These are phyloP conservation scores for Agrenia bidenticulata DNA, from an alignment of 2,888 invertebrate genomes.

Conservation along the genomic window DNA sequence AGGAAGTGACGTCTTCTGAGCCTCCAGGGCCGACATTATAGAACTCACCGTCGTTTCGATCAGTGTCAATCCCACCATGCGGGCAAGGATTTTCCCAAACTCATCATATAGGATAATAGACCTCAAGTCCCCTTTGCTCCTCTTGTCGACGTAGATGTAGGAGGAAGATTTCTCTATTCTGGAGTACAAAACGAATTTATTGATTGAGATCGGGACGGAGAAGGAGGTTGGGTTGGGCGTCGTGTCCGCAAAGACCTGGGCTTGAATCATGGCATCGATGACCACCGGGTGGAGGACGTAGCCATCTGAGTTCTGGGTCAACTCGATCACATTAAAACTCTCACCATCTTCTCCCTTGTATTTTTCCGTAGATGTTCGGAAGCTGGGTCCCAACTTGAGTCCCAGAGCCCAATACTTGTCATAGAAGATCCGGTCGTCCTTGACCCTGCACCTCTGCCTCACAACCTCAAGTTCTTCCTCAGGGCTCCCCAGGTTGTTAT, in stretches of 20 bases:
- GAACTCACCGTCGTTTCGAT: constrained; percentile 9
- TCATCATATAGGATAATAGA: neutral
- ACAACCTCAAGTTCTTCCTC: neutral
- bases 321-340: neutral
- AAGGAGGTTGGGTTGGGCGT: neutral
- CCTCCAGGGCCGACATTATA: neutral
- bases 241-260: neutral
- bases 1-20: constrained; percentile 4
- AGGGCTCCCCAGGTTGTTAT: neutral
- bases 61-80: neutral
- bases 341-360: neutral
- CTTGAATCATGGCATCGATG: constrained; percentile 14
- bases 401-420: neutral
- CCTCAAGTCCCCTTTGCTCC: neutral
- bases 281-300: constrained; percentile 10
- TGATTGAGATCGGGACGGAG: constrained; percentile 2
- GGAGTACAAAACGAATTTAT: neutral
- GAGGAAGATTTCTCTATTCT: neutral
- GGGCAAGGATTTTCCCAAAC: neutral
- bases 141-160: neutral
- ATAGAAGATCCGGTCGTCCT: neutral
- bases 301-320: neutral
- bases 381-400: neutral
- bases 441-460: neutral
- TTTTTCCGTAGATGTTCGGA: neutral